These are phyloP conservation scores for Drosophila sucinea DNA, from an alignment of 1,140 invertebrate species.

Conservation along the genomic window DNA sequence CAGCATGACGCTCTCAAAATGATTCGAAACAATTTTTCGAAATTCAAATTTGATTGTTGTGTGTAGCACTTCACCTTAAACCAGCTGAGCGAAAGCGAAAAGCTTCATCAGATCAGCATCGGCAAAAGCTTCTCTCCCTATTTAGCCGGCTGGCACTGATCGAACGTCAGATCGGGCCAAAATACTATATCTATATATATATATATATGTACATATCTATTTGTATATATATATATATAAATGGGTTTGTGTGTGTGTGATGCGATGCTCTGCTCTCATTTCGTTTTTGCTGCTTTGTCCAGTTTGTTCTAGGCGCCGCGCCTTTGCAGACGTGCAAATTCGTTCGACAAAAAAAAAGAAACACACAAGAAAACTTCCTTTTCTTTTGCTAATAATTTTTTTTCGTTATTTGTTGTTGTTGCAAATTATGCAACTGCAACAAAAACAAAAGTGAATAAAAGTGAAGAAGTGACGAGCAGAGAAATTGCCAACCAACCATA, in stretches of 20 bases:
- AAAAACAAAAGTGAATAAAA: background rate
- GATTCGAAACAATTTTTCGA: slow-evolving; percentile 18
- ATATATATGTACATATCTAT: background rate
- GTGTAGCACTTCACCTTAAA: slow-evolving; percentile 22
- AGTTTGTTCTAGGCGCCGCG: slow-evolving; percentile 60
- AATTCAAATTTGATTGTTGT: slow-evolving; percentile 3
- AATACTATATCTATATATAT: background rate
- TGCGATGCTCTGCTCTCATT: slow-evolving; percentile 28
- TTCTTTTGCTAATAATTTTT: background rate
- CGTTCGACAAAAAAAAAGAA: slow-evolving; percentile 17
- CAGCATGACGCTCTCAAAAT: slow-evolving; percentile 48
- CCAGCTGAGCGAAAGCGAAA: slow-evolving; percentile 62
- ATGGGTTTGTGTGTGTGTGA: background rate
- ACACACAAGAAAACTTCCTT: slow-evolving; percentile 1
- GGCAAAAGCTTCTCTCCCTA: slow-evolving; percentile 42
- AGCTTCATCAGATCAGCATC: slow-evolving; percentile 33
- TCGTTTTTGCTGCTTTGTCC: slow-evolving; percentile 53
- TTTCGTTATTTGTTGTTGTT: background rate
- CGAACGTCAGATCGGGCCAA: slow-evolving; percentile 24
- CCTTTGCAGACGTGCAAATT: slow-evolving; percentile 55
- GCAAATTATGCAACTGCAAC: background rate
- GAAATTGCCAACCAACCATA: background rate
- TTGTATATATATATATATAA: background rate
- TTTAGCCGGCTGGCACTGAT: slow-evolving; percentile 43
- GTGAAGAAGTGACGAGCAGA: background rate